Percentiles rank a stretch among this genome's conserved stretches.
These are phyloP conservation scores for Anagyrus pseudococci DNA, from an alignment of 2,888 invertebrate genomes.

Conservation along the genomic window DNA sequence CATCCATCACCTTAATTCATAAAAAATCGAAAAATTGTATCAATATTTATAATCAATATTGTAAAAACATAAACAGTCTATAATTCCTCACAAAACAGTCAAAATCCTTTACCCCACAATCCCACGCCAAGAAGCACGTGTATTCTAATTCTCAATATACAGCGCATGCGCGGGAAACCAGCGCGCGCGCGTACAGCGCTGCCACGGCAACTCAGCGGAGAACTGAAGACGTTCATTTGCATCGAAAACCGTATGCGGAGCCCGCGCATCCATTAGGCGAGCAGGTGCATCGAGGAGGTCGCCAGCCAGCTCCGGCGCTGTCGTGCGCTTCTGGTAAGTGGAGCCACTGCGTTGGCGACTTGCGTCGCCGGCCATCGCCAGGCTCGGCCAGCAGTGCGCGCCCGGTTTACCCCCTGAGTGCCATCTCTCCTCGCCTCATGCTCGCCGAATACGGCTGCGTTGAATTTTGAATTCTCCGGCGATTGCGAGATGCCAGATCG, in stretches of 20 bases:
- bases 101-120: too few relatives aligned
- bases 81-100: too few relatives aligned
- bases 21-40: too few relatives aligned
- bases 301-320: constrained; percentile 15
- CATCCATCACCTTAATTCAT: too few relatives aligned
- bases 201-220: too few relatives aligned
- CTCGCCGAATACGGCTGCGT: neutral
- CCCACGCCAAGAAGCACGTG: too few relatives aligned
- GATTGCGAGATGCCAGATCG: neutral
- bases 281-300: constrained; percentile 32
- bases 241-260: constrained; percentile 60
- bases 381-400: constrained; percentile 22
- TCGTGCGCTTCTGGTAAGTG: constrained; percentile 38
- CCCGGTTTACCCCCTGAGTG: too few relatives aligned
- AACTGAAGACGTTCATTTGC: constrained; percentile 14
- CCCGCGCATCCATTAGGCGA: constrained; percentile 58
- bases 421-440: neutral
- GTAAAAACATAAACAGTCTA: too few relatives aligned
- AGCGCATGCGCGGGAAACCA: constrained; percentile 25
- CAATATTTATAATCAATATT: too few relatives aligned
- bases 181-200: neutral
- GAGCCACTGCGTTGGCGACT: constrained; percentile 37
- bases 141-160: too few relatives aligned
- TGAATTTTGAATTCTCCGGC: neutral
- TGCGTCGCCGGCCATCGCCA: neutral